phyloP scores from a whole-genome alignment of 1,140 invertebrate species.

The Sycophila sp. region DNA sequence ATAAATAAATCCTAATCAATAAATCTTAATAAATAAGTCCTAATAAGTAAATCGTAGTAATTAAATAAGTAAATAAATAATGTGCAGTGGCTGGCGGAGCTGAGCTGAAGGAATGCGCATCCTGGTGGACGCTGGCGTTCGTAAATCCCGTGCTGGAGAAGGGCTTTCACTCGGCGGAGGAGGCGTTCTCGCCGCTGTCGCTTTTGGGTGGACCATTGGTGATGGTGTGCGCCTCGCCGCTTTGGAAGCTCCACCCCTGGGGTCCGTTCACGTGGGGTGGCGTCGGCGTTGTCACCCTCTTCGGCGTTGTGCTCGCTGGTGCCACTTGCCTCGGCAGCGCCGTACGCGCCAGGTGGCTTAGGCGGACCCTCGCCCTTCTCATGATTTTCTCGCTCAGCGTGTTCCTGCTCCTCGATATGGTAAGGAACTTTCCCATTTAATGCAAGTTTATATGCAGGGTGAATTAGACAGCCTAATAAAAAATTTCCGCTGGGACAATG shows the following conservation, averaged over 20 bases:
- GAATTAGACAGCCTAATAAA: no score
- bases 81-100: slow-evolving; percentile 45
- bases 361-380: slow-evolving; percentile 56
- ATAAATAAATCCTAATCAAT: no score
- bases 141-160: slow-evolving; percentile 72
- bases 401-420: slow-evolving; percentile 63
- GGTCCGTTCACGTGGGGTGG: slow-evolving; percentile 64
- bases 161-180: slow-evolving; percentile 73
- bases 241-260: slow-evolving; percentile 64
- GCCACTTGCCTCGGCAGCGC: slow-evolving; percentile 62
- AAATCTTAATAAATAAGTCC: no score
- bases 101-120: slow-evolving; percentile 76
- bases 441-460: no score
- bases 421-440: no score
- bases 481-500: no score
- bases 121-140: slow-evolving; percentile 74
- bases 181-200: slow-evolving; percentile 73
- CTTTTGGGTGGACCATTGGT: slow-evolving; percentile 73
- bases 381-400: slow-evolving; percentile 61
- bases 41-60: no score
- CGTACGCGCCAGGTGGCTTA: slow-evolving; percentile 61
- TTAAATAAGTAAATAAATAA: slow-evolving; percentile 7
- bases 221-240: slow-evolving; percentile 68
- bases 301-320: slow-evolving; percentile 57
- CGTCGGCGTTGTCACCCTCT: slow-evolving; percentile 56